Evolutionary conservation across 2,888 invertebrate species (phyloP).

Genomic region (Rotaria sp.): DNA sequence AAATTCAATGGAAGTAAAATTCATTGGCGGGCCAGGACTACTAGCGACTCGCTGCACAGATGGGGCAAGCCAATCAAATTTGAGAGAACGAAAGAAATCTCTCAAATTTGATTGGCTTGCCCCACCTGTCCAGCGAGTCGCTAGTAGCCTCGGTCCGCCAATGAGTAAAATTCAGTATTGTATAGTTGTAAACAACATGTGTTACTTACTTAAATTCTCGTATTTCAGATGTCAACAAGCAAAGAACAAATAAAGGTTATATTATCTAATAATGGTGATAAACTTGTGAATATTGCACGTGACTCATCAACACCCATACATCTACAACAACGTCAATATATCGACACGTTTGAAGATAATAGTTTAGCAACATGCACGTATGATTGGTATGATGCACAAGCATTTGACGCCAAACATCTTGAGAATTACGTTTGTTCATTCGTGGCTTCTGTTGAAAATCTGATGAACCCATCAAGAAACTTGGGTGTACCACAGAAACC

Average conservation of each 20-base stretch:
- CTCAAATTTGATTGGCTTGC: no score
- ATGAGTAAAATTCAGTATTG: no score
- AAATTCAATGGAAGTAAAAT: no score
- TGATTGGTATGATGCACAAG: not conserved
- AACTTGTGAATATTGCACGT: not conserved
- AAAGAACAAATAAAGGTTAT: not conserved
- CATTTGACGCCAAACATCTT: not conserved
- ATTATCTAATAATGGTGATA: not conserved
- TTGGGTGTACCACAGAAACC: not conserved
- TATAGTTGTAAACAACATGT: no score
- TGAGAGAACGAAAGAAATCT: no score
- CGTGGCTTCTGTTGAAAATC: not conserved
- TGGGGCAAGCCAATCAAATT: no score
- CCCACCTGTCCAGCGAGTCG: no score
- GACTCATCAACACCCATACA: not conserved
- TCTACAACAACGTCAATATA: not conserved
- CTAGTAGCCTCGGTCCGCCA: no score
- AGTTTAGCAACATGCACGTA: not conserved
- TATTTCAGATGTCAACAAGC: not conserved
- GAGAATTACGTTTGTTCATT: not conserved
- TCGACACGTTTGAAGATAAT: not conserved
- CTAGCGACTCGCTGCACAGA: no score
- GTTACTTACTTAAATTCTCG: no score
- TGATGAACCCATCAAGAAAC: not conserved
- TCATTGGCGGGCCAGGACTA: no score